Percentiles rank a stretch among this genome's conserved stretches.
These are phyloP conservation scores for Odontophorus gujanensis DNA, from an alignment of 2,113 vertebrate species.

Conservation along the genomic window DNA sequence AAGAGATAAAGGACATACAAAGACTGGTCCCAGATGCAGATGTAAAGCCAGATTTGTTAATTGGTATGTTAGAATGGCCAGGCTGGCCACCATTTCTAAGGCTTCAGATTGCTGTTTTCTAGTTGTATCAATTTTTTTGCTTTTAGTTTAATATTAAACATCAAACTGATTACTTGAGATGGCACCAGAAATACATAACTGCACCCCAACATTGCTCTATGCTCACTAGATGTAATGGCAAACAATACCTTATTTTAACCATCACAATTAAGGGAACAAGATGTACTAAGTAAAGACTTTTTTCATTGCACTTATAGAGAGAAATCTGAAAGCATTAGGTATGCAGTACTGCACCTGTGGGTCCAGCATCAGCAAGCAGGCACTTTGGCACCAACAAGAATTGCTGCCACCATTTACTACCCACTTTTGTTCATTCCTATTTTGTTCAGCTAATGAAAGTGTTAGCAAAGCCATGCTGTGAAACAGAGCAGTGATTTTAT, in stretches of 20 bases:
- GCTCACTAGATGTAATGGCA: background rate
- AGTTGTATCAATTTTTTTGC: conserved; percentile 26
- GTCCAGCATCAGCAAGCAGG: background rate
- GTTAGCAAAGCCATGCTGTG: background rate
- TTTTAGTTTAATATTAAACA: conserved; percentile 53
- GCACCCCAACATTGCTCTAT: background rate
- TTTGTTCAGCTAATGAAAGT: background rate
- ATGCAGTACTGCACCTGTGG: background rate
- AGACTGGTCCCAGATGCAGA: conserved; percentile 58
- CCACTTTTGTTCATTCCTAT: background rate
- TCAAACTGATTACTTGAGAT: background rate
- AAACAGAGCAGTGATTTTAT: background rate
- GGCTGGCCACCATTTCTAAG: conserved; percentile 21
- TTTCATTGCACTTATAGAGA: background rate
- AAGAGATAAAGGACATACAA: conserved; percentile 68
- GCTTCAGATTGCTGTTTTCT: conserved; percentile 3
- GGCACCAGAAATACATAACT: background rate
- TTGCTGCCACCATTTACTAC: background rate
- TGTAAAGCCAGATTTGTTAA: conserved; percentile 56
- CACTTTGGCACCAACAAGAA: background rate
- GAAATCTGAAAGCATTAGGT: background rate
- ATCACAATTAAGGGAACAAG: background rate
- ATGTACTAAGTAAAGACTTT: background rate
- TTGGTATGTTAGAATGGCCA: conserved; percentile 16
- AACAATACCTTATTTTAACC: background rate